Evolutionary conservation across 2,888 invertebrate species (phyloP), one percentile per base, ranked within the genome.

Genomic region (Gibbula magus): DNA sequence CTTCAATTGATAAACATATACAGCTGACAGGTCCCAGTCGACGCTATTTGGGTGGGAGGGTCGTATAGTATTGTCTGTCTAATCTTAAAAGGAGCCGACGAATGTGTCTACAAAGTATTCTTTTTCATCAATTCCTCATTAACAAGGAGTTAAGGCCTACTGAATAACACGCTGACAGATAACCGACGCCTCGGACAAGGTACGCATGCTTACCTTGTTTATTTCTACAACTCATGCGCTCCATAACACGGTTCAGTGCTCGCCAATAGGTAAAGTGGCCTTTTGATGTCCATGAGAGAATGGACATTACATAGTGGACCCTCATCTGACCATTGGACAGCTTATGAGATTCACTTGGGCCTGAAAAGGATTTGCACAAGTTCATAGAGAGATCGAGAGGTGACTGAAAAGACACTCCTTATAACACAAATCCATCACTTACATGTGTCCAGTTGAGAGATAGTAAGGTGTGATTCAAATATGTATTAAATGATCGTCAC

Each of bases 191-290:
- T 35, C 20, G 29, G 39, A 70, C 70, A 70, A 70, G 35, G 70
- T n/a, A 39, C 70, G 70, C 70, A 70, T 70, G 70, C 70, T 39
- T 20, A 20, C 39, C n/a, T 10, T 70, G 70, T 32, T 70, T 70
- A 35, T 39, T 35, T 35, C 70, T 35, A 70, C 70, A 70, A 70
- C 20, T 20, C 29, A 32, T 70, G 29, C 70, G 32, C 35, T 39
- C 56, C 20, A 35, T 35, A 39, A 39, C 35, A 20, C 70, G 70
- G 70, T 32, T 70, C 70, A 35, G 20, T 70, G 70, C 16, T 20
- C 39, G 35, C 70, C 35, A 70, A 70, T 70, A 70, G 70, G 70
- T 70, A 70, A 70, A 70, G 70, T 70, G 70, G 35, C 70, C 70
- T 32, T 70, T 70, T 70, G 70, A 70, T 70, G 70, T 70, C 70